Base-by-base conservation (phyloP, 1,140 invertebrate species). In the Laodelphax striatellus region DNA sequence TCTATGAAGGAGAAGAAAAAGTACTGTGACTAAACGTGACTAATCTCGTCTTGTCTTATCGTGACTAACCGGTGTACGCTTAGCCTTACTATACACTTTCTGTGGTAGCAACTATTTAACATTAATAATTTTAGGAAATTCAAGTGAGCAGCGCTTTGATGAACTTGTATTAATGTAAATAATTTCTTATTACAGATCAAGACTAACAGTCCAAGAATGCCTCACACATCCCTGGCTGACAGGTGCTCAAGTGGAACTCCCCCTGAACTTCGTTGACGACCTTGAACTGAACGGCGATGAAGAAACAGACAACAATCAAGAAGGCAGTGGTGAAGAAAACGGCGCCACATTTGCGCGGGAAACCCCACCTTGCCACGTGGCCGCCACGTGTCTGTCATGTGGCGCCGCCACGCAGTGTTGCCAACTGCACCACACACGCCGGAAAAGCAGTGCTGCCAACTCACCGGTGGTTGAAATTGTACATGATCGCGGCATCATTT, bases 141-240 rank as follows among this genome's bases (percentile, higher is more conserved):
- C n/a, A n/a, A n/a, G n/a, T n/a, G n/a, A n/a, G n/a, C n/a, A n/a
- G n/a, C n/a, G n/a, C n/a, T n/a, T n/a, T n/a, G n/a, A n/a, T n/a
- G n/a, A n/a, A n/a, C n/a, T n/a, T n/a, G n/a, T n/a, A n/a, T n/a
- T n/a, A n/a, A n/a, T n/a, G n/a, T n/a, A n/a, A n/a, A n/a, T n/a
- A n/a, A n/a, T n/a, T n/a, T n/a, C n/a, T n/a, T n/a, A n/a, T 64
- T 63, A 16, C 60, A 67, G 65, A 44, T 65, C 65, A 50, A 75
- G 84, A 38, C 69, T 85, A 67, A 82, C 80, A 38, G 81, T 79
- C n/a, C 73, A 74, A 21, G 78, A 85, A 57, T 85, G 82, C 64
- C 72, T 85, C 10, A 68, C 77, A 31, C 83, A 86, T 69, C 71
- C 80, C 1, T 86, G 84, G 84, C 71, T 83, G 17, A 52, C 28